Evolutionary conservation across 1,140 invertebrate species (phyloP).

Genomic region (Drosophila pallidifrons): DNA sequence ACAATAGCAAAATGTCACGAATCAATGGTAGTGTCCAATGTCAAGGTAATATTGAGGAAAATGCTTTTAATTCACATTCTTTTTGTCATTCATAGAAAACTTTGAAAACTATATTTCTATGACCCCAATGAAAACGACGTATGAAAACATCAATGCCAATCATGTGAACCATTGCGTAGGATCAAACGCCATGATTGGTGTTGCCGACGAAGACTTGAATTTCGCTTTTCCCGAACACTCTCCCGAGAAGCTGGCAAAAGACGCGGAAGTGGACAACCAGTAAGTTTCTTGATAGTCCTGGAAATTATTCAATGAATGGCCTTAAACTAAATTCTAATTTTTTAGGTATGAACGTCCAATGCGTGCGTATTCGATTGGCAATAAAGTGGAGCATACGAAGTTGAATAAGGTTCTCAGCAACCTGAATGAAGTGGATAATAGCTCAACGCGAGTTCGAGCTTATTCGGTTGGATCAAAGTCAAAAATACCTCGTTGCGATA

Average conservation of each 20-base stretch:
- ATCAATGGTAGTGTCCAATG: conserved; percentile 38
- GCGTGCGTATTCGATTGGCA: conserved; percentile 95
- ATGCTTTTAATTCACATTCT: conserved; percentile 17
- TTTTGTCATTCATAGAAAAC: conserved; percentile 39
- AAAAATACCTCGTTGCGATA: conserved; percentile 85
- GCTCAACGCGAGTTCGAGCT: conserved; percentile 87
- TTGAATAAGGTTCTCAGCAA: conserved; percentile 67
- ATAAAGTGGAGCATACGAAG: conserved; percentile 88
- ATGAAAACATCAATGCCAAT: conserved; percentile 39
- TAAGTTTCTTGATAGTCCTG: conserved; percentile 39
- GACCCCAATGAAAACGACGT: conserved; percentile 59
- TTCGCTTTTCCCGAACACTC: conserved; percentile 67
- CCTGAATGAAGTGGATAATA: conserved; percentile 67
- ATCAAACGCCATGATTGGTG: conserved; percentile 26
- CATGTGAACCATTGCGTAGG: conserved; percentile 39
- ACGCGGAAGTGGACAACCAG: conserved; percentile 63
- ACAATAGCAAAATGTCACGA: conserved; percentile 44
- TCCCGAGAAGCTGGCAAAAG: conserved; percentile 53
- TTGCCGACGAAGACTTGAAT: conserved; percentile 32
- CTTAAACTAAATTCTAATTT: conserved; percentile 8
- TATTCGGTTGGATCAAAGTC: conserved; percentile 90
- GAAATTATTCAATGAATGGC: background rate
- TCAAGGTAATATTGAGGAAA: conserved; percentile 30
- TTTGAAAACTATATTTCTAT: conserved; percentile 66
- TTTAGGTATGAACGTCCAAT: conserved; percentile 87